Percentiles rank a stretch among this genome's conserved stretches.
These are phyloP conservation scores for Osmoderma eremita DNA, from an alignment of 2,888 invertebrate species.

Conservation along the genomic window DNA sequence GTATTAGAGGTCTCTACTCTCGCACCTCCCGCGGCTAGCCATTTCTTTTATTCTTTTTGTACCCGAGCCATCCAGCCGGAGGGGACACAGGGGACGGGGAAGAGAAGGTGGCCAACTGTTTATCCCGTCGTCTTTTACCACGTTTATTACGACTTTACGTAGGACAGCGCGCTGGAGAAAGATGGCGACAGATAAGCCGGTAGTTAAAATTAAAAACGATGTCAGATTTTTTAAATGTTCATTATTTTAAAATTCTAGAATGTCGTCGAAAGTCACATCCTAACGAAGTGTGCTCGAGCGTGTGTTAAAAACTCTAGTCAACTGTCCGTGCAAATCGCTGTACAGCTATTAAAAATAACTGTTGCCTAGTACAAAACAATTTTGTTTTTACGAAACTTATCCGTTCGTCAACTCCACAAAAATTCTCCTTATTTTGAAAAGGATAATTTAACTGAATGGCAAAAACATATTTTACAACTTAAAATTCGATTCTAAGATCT, in stretches of 20 bases:
- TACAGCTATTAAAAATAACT: too few species aligned
- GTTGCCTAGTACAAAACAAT: too few species aligned
- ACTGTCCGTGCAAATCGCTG: too few species aligned
- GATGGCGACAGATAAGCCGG: conserved; percentile 22
- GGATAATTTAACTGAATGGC: too few species aligned
- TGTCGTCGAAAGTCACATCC: conserved; percentile 10
- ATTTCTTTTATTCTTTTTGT: conserved; percentile 44
- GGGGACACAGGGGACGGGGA: background rate
- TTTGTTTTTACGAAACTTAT: too few species aligned
- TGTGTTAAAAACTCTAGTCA: too few species aligned
- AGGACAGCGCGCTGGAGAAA: background rate
- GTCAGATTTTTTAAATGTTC: conserved; percentile 33
- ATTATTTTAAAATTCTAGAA: conserved; percentile 30
- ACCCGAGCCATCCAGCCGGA: conserved; percentile 21
- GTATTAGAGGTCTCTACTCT: conserved; percentile 52
- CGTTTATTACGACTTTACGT: background rate
- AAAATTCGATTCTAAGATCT: too few species aligned
- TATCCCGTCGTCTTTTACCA: conserved; percentile 28
- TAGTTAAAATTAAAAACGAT: conserved; percentile 35
- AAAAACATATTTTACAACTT: too few species aligned
- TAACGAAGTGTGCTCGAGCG: background rate
- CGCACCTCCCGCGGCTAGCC: conserved; percentile 51
- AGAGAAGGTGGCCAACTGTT: conserved; percentile 30
- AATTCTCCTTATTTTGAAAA: too few species aligned
- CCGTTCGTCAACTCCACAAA: too few species aligned